Percentiles rank a stretch among this genome's conserved stretches.
These are phyloP conservation scores for Darevskia mixta DNA, from an alignment of 2,797 vertebrate genomes.

Conservation along the genomic window DNA sequence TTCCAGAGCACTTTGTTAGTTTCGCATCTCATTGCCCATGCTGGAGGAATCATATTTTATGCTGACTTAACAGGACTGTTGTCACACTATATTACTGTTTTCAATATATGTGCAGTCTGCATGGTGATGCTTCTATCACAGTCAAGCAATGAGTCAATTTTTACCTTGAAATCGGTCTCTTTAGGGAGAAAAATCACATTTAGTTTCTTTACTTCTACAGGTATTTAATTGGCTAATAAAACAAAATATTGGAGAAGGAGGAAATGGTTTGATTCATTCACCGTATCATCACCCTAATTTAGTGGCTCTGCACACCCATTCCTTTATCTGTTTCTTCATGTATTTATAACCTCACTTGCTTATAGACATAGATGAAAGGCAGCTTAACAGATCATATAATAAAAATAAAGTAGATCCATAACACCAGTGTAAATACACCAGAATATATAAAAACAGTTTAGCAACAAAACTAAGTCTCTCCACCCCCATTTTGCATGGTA, in stretches of 20 bases:
- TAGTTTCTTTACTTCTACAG: not conserved
- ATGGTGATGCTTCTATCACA: not conserved
- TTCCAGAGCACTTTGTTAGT: conserved; percentile 16
- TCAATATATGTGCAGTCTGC: not conserved
- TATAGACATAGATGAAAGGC: not conserved
- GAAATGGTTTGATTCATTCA: not conserved
- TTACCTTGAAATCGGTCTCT: not conserved
- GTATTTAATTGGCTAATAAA: conserved; percentile 12
- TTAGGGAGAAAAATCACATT: not conserved
- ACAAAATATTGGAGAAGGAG: not conserved
- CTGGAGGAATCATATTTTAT: conserved; percentile 37
- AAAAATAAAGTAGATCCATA: not conserved
- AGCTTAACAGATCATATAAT: not conserved
- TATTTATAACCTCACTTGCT: not conserved
- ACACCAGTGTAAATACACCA: not conserved
- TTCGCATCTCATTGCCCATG: conserved; percentile 19
- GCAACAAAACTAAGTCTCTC: not conserved
- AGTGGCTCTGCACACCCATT: not conserved
- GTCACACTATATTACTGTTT: conserved; percentile 21
- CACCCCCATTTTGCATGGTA: no score
- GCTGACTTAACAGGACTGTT: conserved; percentile 14
- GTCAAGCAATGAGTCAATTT: conserved; percentile 2
- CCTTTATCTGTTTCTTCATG: not conserved
- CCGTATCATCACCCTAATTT: not conserved
- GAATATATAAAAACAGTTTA: not conserved